Base-by-base conservation (phyloP, 37 sponge, comb jelly and placozoan species). In the Chondrosia reniformis region DNA sequence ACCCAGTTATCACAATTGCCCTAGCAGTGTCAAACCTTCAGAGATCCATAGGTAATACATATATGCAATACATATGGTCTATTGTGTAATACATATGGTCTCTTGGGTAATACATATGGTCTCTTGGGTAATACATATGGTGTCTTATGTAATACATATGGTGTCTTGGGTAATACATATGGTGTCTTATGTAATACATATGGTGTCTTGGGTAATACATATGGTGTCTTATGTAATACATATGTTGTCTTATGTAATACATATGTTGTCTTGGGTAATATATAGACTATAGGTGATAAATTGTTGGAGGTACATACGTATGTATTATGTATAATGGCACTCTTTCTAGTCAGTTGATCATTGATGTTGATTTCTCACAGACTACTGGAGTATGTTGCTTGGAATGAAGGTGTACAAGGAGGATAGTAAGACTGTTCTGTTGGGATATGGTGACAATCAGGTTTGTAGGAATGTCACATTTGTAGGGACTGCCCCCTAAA, bases 391-490 rank as follows among this genome's bases (percentile, higher is more conserved):
- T 46, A 44, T 74, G 33, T 55, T 89, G 17, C 46, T 89, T 63
- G 76, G 85, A 38, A 81, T 89, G 90, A 85, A 22, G 33, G 22
- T 84, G 10, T 74, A 67, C 12, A 37, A 72, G 25, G 54, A 74
- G 63, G 31, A 52, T 40, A 38, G 44, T 17, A 59, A 17, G 33
- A 71, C 36, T 17, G 74, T 63, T 45, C 42, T 71, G 12, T 58
- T 89, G 9, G 79, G 82, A n/a, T 89, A 85, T 74, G 63, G 58
- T 27, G 79, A 77, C 27, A 27, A 81, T 31, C 90, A 89, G 90
- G 90, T 89, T 12, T 43, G 76, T n/a, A n/a, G n/a, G n/a, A n/a
- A n/a, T n/a, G n/a, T n/a, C n/a, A n/a, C n/a, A n/a, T n/a, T n/a
- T n/a, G n/a, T n/a, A n/a, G n/a, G n/a, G n/a, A n/a, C n/a, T n/a